Conservation (phyloP, 2,888 invertebrate species). For the Chironomus tentans region DNA sequence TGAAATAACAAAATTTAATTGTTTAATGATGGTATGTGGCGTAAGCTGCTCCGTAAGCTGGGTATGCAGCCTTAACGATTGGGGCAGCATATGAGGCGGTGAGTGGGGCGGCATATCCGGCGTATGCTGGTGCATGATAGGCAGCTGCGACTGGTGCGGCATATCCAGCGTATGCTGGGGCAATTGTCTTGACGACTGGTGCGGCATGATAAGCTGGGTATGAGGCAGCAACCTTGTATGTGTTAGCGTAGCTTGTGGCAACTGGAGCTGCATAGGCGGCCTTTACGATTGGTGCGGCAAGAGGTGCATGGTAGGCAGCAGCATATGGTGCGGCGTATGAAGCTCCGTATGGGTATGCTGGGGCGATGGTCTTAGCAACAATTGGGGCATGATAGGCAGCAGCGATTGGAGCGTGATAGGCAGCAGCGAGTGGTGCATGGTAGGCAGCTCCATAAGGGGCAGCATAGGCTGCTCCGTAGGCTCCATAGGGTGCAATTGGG, state of each 20-base stretch:
- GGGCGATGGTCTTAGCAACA: neutral
- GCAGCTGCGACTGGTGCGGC: neutral
- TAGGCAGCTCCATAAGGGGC: neutral
- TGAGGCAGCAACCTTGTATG: neutral
- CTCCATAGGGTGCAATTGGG: neutral
- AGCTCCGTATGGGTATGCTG: neutral
- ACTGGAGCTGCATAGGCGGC: neutral
- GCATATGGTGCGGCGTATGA: conserved; percentile 1
- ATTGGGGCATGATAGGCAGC: neutral
- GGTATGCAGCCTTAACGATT: neutral
- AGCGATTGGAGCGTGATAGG: neutral
- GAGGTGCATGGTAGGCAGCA: neutral
- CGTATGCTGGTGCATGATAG: neutral
- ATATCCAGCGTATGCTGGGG: neutral
- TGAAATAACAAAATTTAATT: neutral
- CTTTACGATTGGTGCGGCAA: neutral
- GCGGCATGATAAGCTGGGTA: conserved; percentile 1
- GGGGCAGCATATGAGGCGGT: neutral
- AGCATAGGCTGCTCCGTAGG: neutral
- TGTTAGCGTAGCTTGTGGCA: conserved; percentile 15
- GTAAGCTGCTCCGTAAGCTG: neutral
- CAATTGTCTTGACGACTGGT: neutral
- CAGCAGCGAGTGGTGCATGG: neutral
- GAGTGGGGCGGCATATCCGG: neutral
- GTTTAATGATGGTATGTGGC: conserved; percentile 21